phyloP scores from a whole-genome alignment of 2,113 vertebrate genomes.

The Symphodus melops region DNA sequence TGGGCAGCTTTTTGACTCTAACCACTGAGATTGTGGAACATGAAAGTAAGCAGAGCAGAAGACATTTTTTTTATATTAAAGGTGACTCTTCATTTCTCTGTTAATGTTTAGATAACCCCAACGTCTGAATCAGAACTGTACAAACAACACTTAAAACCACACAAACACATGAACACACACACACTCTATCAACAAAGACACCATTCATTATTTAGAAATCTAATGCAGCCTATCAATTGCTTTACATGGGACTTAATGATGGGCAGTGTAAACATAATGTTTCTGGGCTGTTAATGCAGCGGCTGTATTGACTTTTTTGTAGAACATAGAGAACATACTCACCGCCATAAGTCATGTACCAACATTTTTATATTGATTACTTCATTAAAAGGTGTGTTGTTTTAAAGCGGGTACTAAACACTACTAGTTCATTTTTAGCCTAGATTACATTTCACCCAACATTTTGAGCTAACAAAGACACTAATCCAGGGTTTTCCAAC shows the following conservation, averaged over 20 bases:
- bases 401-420: too few species aligned
- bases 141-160: slow-evolving; percentile 68
- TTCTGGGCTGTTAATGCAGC: neutral
- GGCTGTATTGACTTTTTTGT: neutral
- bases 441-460: neutral
- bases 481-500: neutral
- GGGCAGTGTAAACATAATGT: slow-evolving; percentile 12
- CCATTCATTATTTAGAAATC: slow-evolving; percentile 66
- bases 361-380: too few species aligned
- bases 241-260: slow-evolving; percentile 27
- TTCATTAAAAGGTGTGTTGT: too few species aligned
- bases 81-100: slow-evolving; percentile 10
- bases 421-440: too few species aligned
- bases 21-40: slow-evolving; percentile 6
- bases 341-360: too few species aligned
- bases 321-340: too few species aligned
- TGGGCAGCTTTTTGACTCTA: neutral
- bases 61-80: neutral
- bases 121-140: slow-evolving; percentile 49
- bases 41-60: slow-evolving; percentile 24
- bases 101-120: slow-evolving; percentile 62
- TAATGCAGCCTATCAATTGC: slow-evolving; percentile 46
- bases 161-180: slow-evolving; percentile 2
- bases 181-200: slow-evolving; percentile 28
- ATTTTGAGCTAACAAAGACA: neutral